Percentiles rank a stretch among this genome's conserved stretches.
These are phyloP conservation scores for Pteronura brasiliensis DNA, from an alignment of 2,113 vertebrate species.

Conservation along the genomic window DNA sequence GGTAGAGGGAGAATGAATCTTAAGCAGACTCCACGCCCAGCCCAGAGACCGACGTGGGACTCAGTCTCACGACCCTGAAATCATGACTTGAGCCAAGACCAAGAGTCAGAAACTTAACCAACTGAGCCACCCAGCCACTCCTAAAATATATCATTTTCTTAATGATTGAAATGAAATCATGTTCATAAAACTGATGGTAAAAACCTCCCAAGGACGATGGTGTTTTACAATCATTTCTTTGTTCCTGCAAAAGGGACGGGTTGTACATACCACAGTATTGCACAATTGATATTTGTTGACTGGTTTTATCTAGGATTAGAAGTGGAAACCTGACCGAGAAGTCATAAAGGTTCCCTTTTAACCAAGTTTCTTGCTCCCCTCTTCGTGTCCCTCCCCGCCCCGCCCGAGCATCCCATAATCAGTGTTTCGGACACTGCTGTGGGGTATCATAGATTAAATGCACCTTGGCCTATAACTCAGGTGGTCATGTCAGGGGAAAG, in stretches of 20 bases:
- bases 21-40: neutral
- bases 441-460: neutral
- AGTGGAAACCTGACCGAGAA: neutral
- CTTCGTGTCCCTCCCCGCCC: neutral
- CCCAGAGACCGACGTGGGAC: neutral
- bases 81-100: neutral
- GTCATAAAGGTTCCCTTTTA: neutral
- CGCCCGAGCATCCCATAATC: neutral
- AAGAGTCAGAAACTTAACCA: neutral
- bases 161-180: neutral
- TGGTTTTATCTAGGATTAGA: neutral
- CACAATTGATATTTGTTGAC: neutral
- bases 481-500: neutral
- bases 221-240: conserved; percentile 17
- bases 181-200: neutral
- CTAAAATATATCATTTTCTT: neutral
- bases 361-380: neutral
- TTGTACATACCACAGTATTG: neutral
- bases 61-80: neutral
- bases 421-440: neutral
- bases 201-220: neutral
- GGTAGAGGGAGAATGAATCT: neutral
- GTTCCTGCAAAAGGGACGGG: neutral
- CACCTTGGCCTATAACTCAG: neutral
- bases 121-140: neutral